Base-by-base conservation (phyloP, 2,797 vertebrate genomes). In the Clamator glandarius region DNA sequence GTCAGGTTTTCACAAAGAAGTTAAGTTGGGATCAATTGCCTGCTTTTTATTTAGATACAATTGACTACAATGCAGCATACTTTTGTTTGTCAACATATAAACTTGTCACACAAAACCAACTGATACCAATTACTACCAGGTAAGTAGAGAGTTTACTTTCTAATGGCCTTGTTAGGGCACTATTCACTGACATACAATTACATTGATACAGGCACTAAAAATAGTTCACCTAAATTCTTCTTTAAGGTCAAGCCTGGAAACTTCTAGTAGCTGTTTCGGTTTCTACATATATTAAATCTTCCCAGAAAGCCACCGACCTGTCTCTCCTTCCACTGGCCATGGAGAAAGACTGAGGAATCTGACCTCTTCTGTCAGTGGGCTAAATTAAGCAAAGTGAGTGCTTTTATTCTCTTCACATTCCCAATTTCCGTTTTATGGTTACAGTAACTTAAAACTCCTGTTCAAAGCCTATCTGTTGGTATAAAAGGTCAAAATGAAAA, bases 221-320 rank as follows among this genome's bases (percentile, higher is more conserved):
- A 90, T 69, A 96, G 69, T 33, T 93, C 59, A 79, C 85, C 73
- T 62, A 93, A 19, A 86, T 92, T 94, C 66, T 58, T 75, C 55
- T 75, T 68, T 75, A 58, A 72, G 85, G 87, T 92, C 80, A 86
- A 55, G 39, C 76, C 54, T 78, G 15, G 66, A 84, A 88, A 58
- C 15, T 58, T 33, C 42, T 1, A 15, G 59, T 66, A 58, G 66
- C 62, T 63, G 21, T 55, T 76, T 21, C 66, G 29, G 54, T 44
- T 82, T 86, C 42, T 33, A 3, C 25, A 33, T 91, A 44, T 64
- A 87, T 89, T 59, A 80, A n/a, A 16, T 14, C 69, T 74, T 69
- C 1, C 3, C 8, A 4, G 48, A 76, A 80, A 85, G 72, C 51
- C 39, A 75, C 12, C 8, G 26, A 41, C 50, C 19, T 1, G 4